These are phyloP conservation scores for Sarcophaga rosellei DNA, from an alignment of 2,888 invertebrate genomes.

Conservation along the genomic window DNA sequence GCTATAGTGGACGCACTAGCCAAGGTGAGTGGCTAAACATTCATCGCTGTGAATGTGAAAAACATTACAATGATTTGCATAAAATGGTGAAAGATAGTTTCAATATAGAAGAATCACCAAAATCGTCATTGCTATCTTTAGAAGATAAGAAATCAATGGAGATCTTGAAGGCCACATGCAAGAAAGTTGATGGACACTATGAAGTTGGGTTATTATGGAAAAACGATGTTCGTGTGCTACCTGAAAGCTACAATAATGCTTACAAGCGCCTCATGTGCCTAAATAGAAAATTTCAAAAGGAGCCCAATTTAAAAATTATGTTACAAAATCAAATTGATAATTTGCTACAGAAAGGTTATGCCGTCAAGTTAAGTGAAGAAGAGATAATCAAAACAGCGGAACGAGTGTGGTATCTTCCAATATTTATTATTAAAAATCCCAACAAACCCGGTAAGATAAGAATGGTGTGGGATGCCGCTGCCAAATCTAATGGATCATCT, in stretches of 20 bases:
- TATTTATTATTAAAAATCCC: conserved; percentile 64
- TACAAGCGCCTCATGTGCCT: conserved; percentile 62
- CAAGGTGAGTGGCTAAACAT: conserved; percentile 37
- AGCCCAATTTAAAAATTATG: conserved; percentile 46
- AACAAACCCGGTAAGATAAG: conserved; percentile 72
- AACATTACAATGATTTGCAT: conserved; percentile 17
- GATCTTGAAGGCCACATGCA: conserved; percentile 18
- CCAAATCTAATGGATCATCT: conserved; percentile 70
- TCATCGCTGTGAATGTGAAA: conserved; percentile 34
- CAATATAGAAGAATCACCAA: conserved; percentile 33
- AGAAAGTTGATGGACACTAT: conserved; percentile 16
- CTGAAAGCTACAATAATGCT: conserved; percentile 59
- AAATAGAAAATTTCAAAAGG: conserved; percentile 62
- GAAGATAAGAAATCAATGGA: conserved; percentile 5
- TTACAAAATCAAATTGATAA: conserved; percentile 65
- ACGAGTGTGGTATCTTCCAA: conserved; percentile 66
- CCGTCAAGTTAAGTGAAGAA: conserved; percentile 33
- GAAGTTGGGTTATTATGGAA: too few species aligned
- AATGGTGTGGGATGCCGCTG: conserved; percentile 76
- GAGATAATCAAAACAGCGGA: conserved; percentile 20
- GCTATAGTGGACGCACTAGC: background rate
- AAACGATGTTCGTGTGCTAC: background rate
- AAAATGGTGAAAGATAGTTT: conserved; percentile 44
- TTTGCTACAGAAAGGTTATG: conserved; percentile 62
- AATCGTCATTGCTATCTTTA: conserved; percentile 1